Percentiles rank a stretch among this genome's conserved stretches.
These are phyloP conservation scores for Dermatemys mawii DNA, from an alignment of 2,113 vertebrate genomes.

Conservation along the genomic window DNA sequence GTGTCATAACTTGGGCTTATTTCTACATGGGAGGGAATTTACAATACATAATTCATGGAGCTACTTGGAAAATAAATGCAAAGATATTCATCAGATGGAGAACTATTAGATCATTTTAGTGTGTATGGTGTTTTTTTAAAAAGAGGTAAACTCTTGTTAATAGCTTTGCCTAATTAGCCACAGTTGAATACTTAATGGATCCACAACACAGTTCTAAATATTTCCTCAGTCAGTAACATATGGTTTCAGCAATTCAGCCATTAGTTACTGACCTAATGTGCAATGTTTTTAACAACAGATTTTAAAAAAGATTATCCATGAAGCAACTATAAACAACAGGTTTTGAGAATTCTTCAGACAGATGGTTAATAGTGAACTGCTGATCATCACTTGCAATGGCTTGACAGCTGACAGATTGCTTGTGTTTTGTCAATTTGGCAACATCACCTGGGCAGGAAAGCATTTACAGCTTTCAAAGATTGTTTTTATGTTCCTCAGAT, in stretches of 20 bases:
- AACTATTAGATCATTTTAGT: not conserved
- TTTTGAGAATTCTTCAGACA: slow-evolving; percentile 32
- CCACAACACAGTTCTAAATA: not conserved
- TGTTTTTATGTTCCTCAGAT: slow-evolving; percentile 32
- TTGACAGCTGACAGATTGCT: slow-evolving; percentile 34
- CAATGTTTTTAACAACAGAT: slow-evolving; percentile 7
- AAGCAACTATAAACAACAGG: not conserved
- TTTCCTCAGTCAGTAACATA: not conserved
- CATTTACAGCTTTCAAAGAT: not conserved
- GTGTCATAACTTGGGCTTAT: not conserved
- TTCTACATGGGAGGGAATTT: not conserved
- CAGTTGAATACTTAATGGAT: not conserved
- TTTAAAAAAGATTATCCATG: not conserved
- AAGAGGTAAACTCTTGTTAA: not conserved
- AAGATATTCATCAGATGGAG: too few relatives aligned
- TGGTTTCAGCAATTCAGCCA: not conserved
- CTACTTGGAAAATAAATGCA: not conserved
- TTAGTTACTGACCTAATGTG: not conserved
- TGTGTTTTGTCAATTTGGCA: slow-evolving; percentile 43
- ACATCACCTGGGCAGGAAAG: slow-evolving; percentile 31
- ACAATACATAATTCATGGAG: not conserved
- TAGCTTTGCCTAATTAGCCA: slow-evolving; percentile 16
- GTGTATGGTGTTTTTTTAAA: not conserved
- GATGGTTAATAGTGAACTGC: slow-evolving; percentile 30
- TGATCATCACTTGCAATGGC: slow-evolving; percentile 10